These are phyloP conservation scores for Drepana arcuata DNA, from an alignment of 1,140 invertebrate species.

Conservation along the genomic window DNA sequence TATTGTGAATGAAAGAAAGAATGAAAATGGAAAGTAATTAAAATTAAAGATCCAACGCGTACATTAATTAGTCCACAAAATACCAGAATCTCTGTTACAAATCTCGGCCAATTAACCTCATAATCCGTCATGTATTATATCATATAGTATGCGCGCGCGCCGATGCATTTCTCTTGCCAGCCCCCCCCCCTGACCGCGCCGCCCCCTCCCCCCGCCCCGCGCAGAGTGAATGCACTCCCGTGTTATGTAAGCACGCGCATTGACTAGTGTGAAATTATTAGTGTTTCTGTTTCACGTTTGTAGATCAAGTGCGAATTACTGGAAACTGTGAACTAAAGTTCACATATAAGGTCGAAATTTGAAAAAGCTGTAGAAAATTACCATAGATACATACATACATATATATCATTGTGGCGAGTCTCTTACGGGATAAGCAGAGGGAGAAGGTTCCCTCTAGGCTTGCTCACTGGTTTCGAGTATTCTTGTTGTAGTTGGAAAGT, in stretches of 20 bases:
- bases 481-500: too few relatives aligned
- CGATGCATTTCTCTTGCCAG: constrained; percentile 36
- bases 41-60: neutral
- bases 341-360: too few relatives aligned
- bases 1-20: neutral
- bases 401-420: too few relatives aligned
- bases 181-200: constrained; percentile 10
- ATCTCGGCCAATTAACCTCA: constrained; percentile 7
- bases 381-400: too few relatives aligned
- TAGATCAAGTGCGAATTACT: too few relatives aligned
- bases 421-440: too few relatives aligned
- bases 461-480: too few relatives aligned
- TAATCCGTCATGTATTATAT: constrained; percentile 21
- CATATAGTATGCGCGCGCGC: constrained; percentile 19
- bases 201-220: constrained; percentile 5
- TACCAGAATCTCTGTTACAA: neutral
- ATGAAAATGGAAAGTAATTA: neutral
- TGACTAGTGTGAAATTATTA: too few relatives aligned
- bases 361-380: too few relatives aligned
- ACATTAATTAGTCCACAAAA: neutral
- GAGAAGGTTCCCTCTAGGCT: too few relatives aligned
- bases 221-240: constrained; percentile 58
- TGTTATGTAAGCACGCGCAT: constrained; percentile 45
- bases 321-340: too few relatives aligned
- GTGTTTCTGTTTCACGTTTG: too few relatives aligned